Conservation (phyloP, 2,797 vertebrate species). For the Gymnodraco acuticeps region DNA sequence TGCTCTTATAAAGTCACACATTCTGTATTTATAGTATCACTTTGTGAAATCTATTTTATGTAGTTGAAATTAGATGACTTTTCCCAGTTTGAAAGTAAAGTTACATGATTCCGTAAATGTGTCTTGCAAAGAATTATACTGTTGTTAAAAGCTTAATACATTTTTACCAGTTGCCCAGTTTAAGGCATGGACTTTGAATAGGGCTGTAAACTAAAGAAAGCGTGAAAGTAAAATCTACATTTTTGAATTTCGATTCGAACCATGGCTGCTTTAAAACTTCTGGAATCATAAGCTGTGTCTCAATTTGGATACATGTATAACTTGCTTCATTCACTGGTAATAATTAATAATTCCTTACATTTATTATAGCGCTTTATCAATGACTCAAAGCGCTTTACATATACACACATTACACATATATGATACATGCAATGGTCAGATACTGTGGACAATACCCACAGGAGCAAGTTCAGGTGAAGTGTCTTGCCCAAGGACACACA, state of each 20-base stretch:
- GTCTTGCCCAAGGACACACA: no score
- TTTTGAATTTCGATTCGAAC: not conserved
- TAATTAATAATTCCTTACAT: no score
- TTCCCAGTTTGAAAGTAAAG: not conserved
- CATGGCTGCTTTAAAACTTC: not conserved
- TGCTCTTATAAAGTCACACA: not conserved
- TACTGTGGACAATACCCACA: no score
- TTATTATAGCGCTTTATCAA: no score
- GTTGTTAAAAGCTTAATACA: not conserved
- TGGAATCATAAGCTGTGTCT: no score
- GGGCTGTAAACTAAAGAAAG: not conserved
- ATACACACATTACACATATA: no score
- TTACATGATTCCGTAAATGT: not conserved
- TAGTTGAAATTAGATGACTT: not conserved
- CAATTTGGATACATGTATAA: no score
- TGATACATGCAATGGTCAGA: no score
- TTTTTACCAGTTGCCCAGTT: no score
- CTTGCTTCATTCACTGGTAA: no score
- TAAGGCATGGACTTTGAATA: not conserved
- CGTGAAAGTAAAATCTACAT: not conserved
- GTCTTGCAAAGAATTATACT: not conserved
- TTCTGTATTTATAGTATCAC: not conserved
- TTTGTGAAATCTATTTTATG: not conserved
- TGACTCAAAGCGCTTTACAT: no score
- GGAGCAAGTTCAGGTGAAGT: no score